Conservation (phyloP, 2,888 invertebrate genomes). For the Melieria crassipennis region DNA sequence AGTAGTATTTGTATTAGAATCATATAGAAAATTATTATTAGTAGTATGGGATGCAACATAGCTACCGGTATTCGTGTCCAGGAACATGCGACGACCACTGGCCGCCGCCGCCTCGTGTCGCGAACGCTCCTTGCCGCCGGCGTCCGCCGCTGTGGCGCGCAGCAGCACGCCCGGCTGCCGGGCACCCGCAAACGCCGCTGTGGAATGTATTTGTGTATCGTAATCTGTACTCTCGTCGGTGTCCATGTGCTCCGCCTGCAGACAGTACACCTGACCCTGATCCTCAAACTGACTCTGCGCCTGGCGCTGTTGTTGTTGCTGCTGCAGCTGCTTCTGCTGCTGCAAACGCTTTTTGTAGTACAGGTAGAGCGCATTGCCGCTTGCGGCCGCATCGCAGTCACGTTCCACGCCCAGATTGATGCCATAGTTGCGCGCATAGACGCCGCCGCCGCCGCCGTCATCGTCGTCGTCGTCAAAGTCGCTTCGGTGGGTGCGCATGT, state of each 20-base stretch:
- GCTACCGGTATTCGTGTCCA: conserved; percentile 65
- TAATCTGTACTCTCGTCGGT: conserved; percentile 54
- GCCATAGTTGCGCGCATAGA: conserved; percentile 36
- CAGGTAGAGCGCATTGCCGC: conserved; percentile 45
- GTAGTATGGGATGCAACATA: conserved; percentile 49
- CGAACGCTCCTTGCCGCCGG: conserved; percentile 19
- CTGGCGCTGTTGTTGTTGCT: conserved; percentile 39
- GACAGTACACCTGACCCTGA: background rate
- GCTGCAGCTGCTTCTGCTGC: conserved; percentile 48
- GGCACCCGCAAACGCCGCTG: conserved; percentile 31
- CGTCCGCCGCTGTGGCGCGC: conserved; percentile 43
- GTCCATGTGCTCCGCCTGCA: conserved; percentile 53
- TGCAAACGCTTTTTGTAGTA: conserved; percentile 55
- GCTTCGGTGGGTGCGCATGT: conserved; percentile 40
- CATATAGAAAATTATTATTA: conserved; percentile 32
- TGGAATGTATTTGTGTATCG: conserved; percentile 13
- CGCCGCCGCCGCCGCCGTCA: conserved; percentile 31
- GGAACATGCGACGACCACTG: conserved; percentile 52
- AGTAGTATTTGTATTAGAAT: conserved; percentile 20
- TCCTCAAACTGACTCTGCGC: conserved; percentile 1
- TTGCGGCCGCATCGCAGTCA: conserved; percentile 40
- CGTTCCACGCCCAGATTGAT: conserved; percentile 41
- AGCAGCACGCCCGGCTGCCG: conserved; percentile 8
- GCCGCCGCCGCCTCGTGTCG: conserved; percentile 16
- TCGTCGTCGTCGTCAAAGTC: conserved; percentile 45